A percentile compares a stretch with the other conserved stretches of the same genome.
phyloP scores from a whole-genome alignment of 2,113 vertebrate genomes.

The Bombycilla garrulus region DNA sequence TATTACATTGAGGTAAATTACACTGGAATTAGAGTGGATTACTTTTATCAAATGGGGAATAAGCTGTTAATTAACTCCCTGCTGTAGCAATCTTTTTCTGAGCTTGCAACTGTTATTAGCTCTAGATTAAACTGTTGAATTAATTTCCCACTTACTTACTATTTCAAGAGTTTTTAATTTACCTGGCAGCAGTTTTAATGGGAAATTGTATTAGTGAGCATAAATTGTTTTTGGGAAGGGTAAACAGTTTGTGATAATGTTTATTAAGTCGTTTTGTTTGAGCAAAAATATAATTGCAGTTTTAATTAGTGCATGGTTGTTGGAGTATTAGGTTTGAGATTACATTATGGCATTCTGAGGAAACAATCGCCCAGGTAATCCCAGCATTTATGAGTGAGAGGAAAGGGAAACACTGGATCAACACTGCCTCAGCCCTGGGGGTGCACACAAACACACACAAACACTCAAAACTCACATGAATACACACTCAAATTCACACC shows the following conservation, averaged over 20 bases:
- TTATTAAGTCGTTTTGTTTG: conserved; percentile 83
- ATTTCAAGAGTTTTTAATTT: conserved; percentile 88
- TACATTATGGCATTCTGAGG: conserved; percentile 71
- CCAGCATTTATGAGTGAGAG: conserved; percentile 57
- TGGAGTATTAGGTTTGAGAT: conserved; percentile 77
- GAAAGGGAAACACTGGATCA: conserved; percentile 29
- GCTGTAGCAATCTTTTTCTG: conserved; percentile 86
- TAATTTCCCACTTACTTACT: conserved; percentile 88
- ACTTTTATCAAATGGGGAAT: conserved; percentile 89
- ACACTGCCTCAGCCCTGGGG: background rate
- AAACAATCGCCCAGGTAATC: conserved; percentile 73
- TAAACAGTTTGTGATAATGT: conserved; percentile 83
- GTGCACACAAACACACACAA: too few relatives aligned
- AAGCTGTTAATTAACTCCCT: conserved; percentile 90
- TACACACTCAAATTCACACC: background rate
- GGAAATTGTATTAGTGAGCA: conserved; percentile 84
- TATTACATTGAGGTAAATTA: conserved; percentile 90
- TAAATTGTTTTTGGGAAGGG: conserved; percentile 81
- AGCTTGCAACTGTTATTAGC: conserved; percentile 84
- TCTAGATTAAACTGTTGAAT: conserved; percentile 88
- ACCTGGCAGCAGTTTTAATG: conserved; percentile 87
- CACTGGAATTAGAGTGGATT: conserved; percentile 86
- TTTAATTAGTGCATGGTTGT: conserved; percentile 81
- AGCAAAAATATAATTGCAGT: conserved; percentile 81
- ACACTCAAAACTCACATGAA: background rate